Conservation (phyloP, 1,140 invertebrate genomes). For the Drosophila triauraria region DNA sequence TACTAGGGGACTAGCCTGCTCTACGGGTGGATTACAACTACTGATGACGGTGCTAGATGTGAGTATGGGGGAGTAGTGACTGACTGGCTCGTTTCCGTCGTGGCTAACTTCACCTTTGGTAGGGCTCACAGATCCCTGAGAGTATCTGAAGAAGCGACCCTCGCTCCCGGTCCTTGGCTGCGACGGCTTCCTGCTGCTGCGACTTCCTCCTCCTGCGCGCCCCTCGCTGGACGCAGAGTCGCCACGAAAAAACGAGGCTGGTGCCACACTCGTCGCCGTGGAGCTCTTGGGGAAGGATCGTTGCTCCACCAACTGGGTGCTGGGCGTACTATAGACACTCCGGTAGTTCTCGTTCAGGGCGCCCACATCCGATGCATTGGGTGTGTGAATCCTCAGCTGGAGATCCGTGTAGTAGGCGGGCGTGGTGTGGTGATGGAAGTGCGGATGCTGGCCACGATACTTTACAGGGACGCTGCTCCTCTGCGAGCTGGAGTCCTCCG, state of each 20-base stretch:
- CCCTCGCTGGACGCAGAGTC: conserved; percentile 63
- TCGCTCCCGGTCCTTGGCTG: conserved; percentile 55
- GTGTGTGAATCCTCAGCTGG: conserved; percentile 75
- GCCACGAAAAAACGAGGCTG: conserved; percentile 79
- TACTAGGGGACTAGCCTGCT: conserved; percentile 54
- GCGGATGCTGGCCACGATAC: conserved; percentile 80
- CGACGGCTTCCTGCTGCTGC: neutral
- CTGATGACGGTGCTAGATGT: conserved; percentile 44
- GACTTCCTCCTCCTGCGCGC: conserved; percentile 36
- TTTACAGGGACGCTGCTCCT: conserved; percentile 18
- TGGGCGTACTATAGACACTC: conserved; percentile 78
- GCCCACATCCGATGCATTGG: conserved; percentile 70
- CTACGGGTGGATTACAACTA: conserved; percentile 50
- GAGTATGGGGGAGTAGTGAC: conserved; percentile 24
- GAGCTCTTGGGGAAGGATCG: conserved; percentile 71
- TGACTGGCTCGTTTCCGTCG: conserved; percentile 10
- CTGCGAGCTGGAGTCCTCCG: conserved; percentile 59
- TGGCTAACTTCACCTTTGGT: conserved; percentile 72
- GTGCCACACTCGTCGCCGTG: conserved; percentile 50
- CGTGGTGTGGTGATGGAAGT: conserved; percentile 80
- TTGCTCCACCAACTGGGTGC: conserved; percentile 72
- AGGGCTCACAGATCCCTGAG: conserved; percentile 72
- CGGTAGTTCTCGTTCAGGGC: conserved; percentile 79
- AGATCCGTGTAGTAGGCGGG: conserved; percentile 82
- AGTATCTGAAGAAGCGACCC: conserved; percentile 74